Base-by-base conservation (phyloP, 1,140 invertebrate genomes). In the Ptiloglossa arizonensis region DNA sequence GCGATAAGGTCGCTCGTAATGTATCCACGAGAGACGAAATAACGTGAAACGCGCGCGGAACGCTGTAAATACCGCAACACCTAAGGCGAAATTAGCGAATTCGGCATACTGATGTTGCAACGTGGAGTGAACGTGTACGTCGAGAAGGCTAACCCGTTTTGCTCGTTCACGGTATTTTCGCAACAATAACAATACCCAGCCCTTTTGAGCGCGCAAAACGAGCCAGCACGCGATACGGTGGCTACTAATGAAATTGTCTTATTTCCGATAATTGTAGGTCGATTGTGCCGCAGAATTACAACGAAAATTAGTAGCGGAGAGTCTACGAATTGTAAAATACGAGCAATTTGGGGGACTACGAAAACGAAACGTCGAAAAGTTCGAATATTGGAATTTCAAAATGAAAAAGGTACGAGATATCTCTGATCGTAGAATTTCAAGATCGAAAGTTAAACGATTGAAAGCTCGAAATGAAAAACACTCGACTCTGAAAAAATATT, bases 51-150 rank as follows among this genome's bases (percentile, higher is more conserved):
- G 44, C 44, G 50, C 52, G n/a, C 46, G 48, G 70, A n/a, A n/a
- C 27, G 50, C 63, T 78, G 57, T 78, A 81, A 81, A 81, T 79
- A 56, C 67, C 67, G 60, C 63, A 72, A 69, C 46, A 60, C 22
- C 44, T 59, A 59, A 50, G 56, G 66, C 60, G 24, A 76, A 76
- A 54, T 69, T 54, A 44, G 66, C 50, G 17, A 69, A 69, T 35
- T 62, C 66, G 11, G 11, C 41, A 15, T 41, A 44, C n/a, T 44
- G n/a, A n/a, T n/a, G 67, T 41, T 50, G 32, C 48, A 69, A 35
- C 38, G 19, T 11, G 59, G 63, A 35, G 27, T 46, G 22, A 22
- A 35, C 46, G 24, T 5, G 50, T 3, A 41, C 56, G 56, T 69
- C 50, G 50, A 41, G 32, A 24, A 35, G 24, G 24, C 29, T 41